Evolutionary conservation across 2,113 vertebrate genomes (phyloP).

Genomic region (Malurus elegans): DNA sequence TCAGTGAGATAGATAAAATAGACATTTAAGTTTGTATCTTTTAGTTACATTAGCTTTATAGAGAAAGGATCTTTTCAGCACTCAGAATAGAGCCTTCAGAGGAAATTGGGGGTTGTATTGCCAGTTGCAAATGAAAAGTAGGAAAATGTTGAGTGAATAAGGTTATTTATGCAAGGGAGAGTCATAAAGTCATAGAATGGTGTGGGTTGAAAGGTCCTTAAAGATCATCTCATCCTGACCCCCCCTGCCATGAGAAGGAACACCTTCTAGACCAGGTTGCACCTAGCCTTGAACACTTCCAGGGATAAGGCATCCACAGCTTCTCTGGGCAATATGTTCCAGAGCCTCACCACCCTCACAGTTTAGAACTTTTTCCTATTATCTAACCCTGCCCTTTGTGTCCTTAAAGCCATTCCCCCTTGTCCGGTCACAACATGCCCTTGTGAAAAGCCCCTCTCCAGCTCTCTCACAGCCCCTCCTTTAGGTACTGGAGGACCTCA

Average conservation of each 20-base stretch:
- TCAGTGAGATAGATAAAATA: not conserved
- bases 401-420: not conserved
- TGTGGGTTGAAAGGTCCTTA: not conserved
- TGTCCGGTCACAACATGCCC: not conserved
- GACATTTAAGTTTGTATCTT: not conserved
- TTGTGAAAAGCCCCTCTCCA: not conserved
- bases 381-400: not conserved
- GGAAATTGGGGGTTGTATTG: not conserved
- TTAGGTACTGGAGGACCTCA: not conserved
- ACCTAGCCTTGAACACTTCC: not conserved
- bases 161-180: not conserved
- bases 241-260: not conserved
- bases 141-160: not conserved
- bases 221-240: not conserved
- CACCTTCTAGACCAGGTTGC: not conserved
- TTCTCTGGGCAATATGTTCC: not conserved
- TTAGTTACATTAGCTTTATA: not conserved
- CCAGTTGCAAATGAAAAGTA: not conserved
- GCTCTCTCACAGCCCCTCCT: accelerated
- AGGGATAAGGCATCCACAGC: not conserved
- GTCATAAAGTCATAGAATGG: not conserved
- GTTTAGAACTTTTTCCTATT: not conserved
- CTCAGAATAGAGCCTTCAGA: not conserved
- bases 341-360: not conserved
- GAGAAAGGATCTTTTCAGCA: not conserved